Evolutionary conservation across 2,113 vertebrate species (phyloP), one percentile per base, ranked within the genome.

Genomic region (Hypomesus transpacificus): DNA sequence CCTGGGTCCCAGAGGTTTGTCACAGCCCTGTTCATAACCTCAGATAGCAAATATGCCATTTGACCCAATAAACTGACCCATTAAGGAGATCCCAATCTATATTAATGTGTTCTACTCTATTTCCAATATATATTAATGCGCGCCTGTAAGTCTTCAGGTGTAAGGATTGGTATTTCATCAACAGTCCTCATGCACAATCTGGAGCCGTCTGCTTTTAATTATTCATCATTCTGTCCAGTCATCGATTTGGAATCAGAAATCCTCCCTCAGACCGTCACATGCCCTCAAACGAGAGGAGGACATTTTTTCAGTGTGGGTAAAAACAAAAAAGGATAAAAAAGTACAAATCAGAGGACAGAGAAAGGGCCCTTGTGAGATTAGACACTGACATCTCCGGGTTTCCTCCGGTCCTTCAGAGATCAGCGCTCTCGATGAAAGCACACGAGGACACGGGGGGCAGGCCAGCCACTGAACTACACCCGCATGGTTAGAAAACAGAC

Each of bases 71-170:
- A 86, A 86, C 70, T 84, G 81, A 87, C 82, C 84, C 64, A 81
- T 83, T 81, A 78, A 70, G 67, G 86, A 79, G 70, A 84, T 86
- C 78, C 46, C 84, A 74, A 90, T 88, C 72, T 91, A 92, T 90
- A 91, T 89, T 89, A 92, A 91, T 89, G 75, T 75, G 76, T 87
- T 81, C 54, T 79, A 66, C 74, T 82, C 79, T 34, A 77, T 78
- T 85, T 87, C 70, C 83, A 86, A 87, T 88, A 86, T 90, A 90
- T 90, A 91, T 90, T 89, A 88, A 90, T 90, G 75, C 24, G 31
- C 64, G 77, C 57, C 61, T 86, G 78, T 88, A 80, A 85, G 86
- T 80, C 70, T 78, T 76, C 75, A 76, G 61, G 78, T 82, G 69
- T 78, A 75, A 81, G 66, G 54, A 60, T 4, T 66, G 82, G 74